phyloP scores from a whole-genome alignment of 1,140 invertebrate genomes.

The Bombyx mandarina region DNA sequence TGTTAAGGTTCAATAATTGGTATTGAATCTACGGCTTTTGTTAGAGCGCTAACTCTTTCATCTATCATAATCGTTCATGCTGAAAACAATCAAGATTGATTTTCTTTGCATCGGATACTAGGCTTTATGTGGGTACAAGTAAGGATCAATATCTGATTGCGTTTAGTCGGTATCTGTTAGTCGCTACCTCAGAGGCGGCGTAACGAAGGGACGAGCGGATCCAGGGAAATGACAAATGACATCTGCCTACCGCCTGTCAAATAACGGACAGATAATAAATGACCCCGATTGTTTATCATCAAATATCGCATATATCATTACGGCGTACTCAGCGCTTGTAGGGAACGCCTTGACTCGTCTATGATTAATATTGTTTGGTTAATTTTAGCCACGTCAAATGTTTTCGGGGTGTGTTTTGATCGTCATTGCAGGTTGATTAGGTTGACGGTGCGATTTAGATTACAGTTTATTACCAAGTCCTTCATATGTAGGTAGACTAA shows the following conservation, averaged over 20 bases:
- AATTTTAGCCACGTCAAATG: conserved; percentile 58
- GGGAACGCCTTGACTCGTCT: conserved; percentile 42
- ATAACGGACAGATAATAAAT: conserved; percentile 73
- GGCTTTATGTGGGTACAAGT: conserved; percentile 21
- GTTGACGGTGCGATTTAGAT: conserved; percentile 1
- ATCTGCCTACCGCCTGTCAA: conserved; percentile 73
- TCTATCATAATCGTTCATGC: conserved; percentile 71
- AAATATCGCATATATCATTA: conserved; percentile 72
- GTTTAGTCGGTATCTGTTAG: conserved; percentile 49
- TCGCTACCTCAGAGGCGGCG: conserved; percentile 64
- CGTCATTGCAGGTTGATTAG: conserved; percentile 24
- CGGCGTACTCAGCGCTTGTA: conserved; percentile 53
- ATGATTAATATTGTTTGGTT: conserved; percentile 70
- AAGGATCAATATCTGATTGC: conserved; percentile 13
- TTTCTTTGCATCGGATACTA: conserved; percentile 28
- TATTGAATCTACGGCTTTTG: conserved; percentile 30
- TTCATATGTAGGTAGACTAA: too few species aligned
- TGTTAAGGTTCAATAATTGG: conserved; percentile 28
- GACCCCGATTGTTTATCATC: conserved; percentile 73
- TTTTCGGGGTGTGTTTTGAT: conserved; percentile 45
- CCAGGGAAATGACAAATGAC: conserved; percentile 72
- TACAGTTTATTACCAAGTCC: too few species aligned
- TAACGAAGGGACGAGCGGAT: conserved; percentile 66
- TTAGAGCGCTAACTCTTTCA: conserved; percentile 69
- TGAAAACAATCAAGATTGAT: conserved; percentile 71